Conservation (phyloP, 2,888 invertebrate species). For the Idaea straminata region DNA sequence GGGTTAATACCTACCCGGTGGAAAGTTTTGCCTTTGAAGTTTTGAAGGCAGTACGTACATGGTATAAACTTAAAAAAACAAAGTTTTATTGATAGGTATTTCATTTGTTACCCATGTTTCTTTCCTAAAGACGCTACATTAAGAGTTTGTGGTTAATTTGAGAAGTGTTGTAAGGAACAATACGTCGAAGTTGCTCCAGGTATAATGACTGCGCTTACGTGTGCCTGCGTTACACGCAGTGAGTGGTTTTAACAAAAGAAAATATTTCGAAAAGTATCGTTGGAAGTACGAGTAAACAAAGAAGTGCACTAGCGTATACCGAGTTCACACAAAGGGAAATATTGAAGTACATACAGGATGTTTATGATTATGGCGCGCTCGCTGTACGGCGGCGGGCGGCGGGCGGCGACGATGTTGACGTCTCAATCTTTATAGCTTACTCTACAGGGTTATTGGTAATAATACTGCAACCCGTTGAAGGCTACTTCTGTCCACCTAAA, state of each 20-base stretch:
- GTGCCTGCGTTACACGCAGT: slow-evolving; percentile 53
- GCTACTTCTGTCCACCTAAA: no score
- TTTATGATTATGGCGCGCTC: slow-evolving; percentile 73
- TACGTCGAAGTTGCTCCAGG: slow-evolving; percentile 8
- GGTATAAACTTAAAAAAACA: no score
- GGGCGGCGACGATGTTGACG: slow-evolving; percentile 30
- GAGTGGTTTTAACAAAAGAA: slow-evolving; percentile 73
- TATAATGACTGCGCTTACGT: slow-evolving; percentile 31
- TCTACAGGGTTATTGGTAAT: no score
- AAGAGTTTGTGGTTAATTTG: background rate
- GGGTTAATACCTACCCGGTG: no score
- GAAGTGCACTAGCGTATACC: slow-evolving; percentile 58
- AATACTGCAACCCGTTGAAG: no score
- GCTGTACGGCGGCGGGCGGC: slow-evolving; percentile 40
- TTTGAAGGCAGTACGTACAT: no score
- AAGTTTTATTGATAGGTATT: no score
- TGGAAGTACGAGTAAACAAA: slow-evolving; percentile 64
- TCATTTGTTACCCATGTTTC: no score
- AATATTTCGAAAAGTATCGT: slow-evolving; percentile 74
- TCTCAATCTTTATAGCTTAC: slow-evolving; percentile 63
- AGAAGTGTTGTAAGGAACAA: background rate
- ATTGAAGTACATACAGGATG: slow-evolving; percentile 67
- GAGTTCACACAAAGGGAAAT: slow-evolving; percentile 73
- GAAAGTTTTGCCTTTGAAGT: no score
- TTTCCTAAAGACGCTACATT: background rate